Conservation (phyloP, 2,113 vertebrate genomes). For the Caretta caretta region DNA sequence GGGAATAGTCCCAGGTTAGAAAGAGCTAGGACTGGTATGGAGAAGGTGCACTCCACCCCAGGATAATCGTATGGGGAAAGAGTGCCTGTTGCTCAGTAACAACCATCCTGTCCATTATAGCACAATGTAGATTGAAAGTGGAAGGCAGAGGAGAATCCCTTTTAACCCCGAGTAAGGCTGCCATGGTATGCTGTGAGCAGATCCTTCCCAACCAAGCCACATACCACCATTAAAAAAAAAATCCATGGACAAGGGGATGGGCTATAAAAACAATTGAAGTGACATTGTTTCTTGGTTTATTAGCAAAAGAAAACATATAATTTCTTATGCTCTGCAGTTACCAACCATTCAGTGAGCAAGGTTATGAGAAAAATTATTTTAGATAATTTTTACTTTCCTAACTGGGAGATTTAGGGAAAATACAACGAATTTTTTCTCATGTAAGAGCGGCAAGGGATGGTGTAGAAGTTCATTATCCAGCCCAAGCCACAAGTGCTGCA, state of each 20-base stretch:
- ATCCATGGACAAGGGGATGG: not conserved
- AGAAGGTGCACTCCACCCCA: not conserved
- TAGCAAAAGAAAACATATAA: not conserved
- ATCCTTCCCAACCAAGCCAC: not conserved
- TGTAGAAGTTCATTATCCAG: not conserved
- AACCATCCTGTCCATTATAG: not conserved
- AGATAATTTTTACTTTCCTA: not conserved
- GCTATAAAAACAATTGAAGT: not conserved
- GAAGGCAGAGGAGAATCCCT: not conserved
- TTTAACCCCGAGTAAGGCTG: not conserved
- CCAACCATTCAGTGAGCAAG: not conserved
- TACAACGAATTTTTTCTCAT: no score
- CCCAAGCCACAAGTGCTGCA: not conserved
- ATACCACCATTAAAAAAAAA: no score
- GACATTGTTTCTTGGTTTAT: not conserved
- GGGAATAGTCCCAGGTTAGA: not conserved
- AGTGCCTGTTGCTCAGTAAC: not conserved
- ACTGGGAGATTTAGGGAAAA: not conserved
- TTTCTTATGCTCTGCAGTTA: not conserved
- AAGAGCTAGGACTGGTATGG: not conserved
- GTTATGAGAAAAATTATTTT: not conserved
- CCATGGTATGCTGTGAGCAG: not conserved
- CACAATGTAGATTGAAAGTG: not conserved
- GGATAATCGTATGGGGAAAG: not conserved
- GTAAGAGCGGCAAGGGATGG: not conserved